Percentiles rank a stretch among this genome's conserved stretches.
These are phyloP conservation scores for Mystacornis crossleyi DNA, from an alignment of 2,113 vertebrate species.

Conservation along the genomic window DNA sequence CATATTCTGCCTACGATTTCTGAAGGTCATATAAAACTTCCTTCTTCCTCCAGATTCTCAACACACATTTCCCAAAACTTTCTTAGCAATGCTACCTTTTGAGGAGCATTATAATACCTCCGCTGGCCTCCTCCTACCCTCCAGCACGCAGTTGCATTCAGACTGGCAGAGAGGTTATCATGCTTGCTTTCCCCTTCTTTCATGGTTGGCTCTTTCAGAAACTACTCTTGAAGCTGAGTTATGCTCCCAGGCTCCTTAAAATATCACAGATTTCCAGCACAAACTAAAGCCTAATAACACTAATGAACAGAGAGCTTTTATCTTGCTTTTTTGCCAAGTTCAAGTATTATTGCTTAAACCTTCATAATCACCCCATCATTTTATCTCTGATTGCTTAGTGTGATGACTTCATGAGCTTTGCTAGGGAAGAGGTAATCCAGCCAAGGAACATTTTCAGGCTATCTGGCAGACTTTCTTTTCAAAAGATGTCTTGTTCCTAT, in stretches of 20 bases:
- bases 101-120: fast-evolving
- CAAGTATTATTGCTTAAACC: constrained; percentile 7
- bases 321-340: constrained; percentile 40
- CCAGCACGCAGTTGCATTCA: background rate
- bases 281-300: constrained; percentile 9
- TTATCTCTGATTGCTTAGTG: background rate
- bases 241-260: constrained; percentile 19
- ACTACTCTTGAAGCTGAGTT: background rate
- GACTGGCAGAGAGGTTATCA: background rate
- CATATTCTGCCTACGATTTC: background rate
- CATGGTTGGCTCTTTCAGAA: background rate
- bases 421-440: constrained; percentile 19
- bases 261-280: constrained; percentile 31
- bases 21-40: background rate
- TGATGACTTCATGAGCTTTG: constrained; percentile 42
- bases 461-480: constrained; percentile 22
- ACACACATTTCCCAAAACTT: background rate
- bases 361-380: constrained; percentile 44
- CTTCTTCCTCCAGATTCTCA: background rate
- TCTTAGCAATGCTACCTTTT: background rate
- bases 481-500: constrained; percentile 4
- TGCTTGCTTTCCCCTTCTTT: background rate
- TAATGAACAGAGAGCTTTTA: constrained; percentile 36
- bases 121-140: background rate
- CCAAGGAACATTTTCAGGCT: constrained; percentile 12